These are phyloP conservation scores for Callosobruchus maculatus DNA, from an alignment of 2,888 invertebrate species.

Conservation along the genomic window DNA sequence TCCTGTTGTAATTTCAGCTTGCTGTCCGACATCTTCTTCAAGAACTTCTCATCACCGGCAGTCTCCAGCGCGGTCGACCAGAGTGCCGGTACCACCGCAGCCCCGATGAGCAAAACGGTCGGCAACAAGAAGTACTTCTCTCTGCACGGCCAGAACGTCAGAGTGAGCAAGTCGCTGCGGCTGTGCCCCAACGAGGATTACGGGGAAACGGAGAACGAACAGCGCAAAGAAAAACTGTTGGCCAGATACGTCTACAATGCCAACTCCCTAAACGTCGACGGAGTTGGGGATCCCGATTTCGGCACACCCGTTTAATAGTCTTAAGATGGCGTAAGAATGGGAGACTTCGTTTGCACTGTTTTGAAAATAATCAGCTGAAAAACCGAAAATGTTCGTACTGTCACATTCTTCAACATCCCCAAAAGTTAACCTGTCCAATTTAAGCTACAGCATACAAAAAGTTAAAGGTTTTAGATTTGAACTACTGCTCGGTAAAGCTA, in stretches of 20 bases:
- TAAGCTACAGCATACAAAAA: too few species aligned
- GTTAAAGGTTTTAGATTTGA: too few species aligned
- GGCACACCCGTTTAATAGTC: constrained; percentile 60
- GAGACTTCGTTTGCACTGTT: not conserved
- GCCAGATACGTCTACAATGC: constrained; percentile 50
- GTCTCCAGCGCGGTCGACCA: constrained; percentile 14
- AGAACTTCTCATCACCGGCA: constrained; percentile 32
- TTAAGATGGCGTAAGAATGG: not conserved
- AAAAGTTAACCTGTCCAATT: too few species aligned
- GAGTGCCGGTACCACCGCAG: constrained; percentile 5
- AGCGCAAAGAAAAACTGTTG: constrained; percentile 46
- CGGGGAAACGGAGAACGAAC: constrained; percentile 36
- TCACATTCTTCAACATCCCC: too few species aligned
- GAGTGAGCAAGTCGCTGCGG: constrained; percentile 47
- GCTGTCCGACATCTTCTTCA: constrained; percentile 47
- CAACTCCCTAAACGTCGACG: constrained; percentile 48
- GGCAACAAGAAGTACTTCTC: constrained; percentile 45
- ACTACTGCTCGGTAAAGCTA: too few species aligned
- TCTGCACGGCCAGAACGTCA: constrained; percentile 41
- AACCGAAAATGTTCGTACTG: too few species aligned
- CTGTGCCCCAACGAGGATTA: constrained; percentile 46
- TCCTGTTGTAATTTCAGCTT: constrained; percentile 30
- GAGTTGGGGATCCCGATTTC: constrained; percentile 65
- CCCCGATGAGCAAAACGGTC: constrained; percentile 26
- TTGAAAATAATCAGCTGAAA: too few species aligned